A percentile compares a stretch with the other conserved stretches of the same genome.
Evolutionary conservation across 2,113 vertebrate species (phyloP).

Genomic region (Coryphaenoides rupestris): DNA sequence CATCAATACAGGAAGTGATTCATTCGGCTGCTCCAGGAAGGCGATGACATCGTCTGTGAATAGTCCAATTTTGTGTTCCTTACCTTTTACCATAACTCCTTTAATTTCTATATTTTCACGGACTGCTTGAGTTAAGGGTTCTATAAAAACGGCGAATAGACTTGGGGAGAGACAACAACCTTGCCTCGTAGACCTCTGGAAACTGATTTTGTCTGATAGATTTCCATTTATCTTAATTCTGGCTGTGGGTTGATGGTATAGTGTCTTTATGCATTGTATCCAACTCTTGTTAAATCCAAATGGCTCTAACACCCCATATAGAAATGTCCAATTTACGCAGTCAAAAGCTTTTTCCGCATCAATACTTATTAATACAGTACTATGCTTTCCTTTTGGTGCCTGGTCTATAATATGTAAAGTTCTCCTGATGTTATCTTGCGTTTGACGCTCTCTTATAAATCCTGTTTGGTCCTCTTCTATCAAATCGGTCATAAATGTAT

Average conservation of each 20-base stretch:
- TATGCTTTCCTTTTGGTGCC: background rate
- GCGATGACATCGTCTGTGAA: background rate
- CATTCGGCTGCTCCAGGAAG: no score
- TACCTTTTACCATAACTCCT: background rate
- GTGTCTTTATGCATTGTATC: constrained; percentile 2
- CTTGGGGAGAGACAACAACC: constrained; percentile 10
- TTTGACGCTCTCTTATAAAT: constrained; percentile 15
- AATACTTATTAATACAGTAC: background rate
- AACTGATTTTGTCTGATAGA: background rate
- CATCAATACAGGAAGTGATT: no score
- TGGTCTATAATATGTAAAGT: constrained; percentile 5
- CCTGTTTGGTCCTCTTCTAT: constrained; percentile 10
- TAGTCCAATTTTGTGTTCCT: constrained; percentile 4
- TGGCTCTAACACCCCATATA: constrained; percentile 3
- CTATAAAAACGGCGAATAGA: background rate
- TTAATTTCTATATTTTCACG: background rate
- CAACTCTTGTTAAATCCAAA: background rate
- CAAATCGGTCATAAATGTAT: constrained; percentile 3
- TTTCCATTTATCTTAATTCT: constrained; percentile 16
- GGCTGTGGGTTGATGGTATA: constrained; percentile 18
- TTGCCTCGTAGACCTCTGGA: constrained; percentile 10
- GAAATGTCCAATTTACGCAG: background rate
- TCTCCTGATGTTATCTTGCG: constrained; percentile 15
- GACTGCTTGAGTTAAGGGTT: background rate
- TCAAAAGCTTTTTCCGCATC: background rate